Evolutionary conservation across 2,888 invertebrate species (phyloP), one percentile per base, ranked within the genome.

Genomic region (Limnephilus lunatus): DNA sequence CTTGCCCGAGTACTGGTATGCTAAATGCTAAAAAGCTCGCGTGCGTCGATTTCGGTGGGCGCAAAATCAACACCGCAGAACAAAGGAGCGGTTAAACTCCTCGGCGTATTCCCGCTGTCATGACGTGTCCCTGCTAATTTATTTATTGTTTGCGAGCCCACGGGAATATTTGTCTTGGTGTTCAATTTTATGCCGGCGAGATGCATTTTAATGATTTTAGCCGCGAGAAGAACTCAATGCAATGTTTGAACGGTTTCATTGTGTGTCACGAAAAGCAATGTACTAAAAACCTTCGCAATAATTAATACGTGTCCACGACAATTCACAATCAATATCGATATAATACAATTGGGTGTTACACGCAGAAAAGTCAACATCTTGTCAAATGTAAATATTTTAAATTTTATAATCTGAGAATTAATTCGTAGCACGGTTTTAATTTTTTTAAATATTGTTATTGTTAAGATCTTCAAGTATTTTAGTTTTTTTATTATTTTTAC

Each of bases 111-210:
- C 83, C 25, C 83, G 32, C 35, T 83, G 32, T 19, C 31, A n/a
- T 32, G 85, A 86, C 48, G 30, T 86, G 86, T 86, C 86, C 11
- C 48, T 15, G 86, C 48, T 86, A 86, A 86, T 86, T 86, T 86
- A 86, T 68, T 68, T 68, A 68, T 68, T 68, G 25, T 86, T 86
- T 86, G 86, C 86, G 14, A 35, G 30, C 44, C 44, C 30, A 35
- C 25, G 15, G 44, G 44, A 86, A 48, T 86, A 86, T 86, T 86
- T 86, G 86, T 48, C 39, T 86, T 86, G 86, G 44, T n/a, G n/a
- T 86, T 86, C 86, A 86, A 86, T 39, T n/a, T 14, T 25, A 44
- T n/a, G 86, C 25, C 48, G 44, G 35, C 86, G 35, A 25, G 86
- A n/a, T 44, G 86, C 86, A 44, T 30, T 86, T 86, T n/a, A 83